Conservation (phyloP, 1,140 invertebrate genomes). For the Bombus terrestris region DNA sequence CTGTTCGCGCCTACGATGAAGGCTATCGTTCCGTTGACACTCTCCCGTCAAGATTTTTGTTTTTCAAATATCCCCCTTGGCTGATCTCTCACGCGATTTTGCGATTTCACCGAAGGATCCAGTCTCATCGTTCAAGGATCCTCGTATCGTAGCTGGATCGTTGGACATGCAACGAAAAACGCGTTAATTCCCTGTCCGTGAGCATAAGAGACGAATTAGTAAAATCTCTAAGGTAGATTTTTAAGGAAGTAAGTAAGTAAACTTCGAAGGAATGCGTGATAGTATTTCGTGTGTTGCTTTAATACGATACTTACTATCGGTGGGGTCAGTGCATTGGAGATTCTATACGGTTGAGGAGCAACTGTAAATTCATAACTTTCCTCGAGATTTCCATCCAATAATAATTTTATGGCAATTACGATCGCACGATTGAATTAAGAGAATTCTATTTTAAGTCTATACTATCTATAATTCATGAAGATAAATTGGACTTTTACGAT, state of each 20-base stretch:
- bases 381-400: background rate
- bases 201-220: background rate
- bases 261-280: background rate
- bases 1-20: conserved; percentile 75
- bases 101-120: conserved; percentile 27
- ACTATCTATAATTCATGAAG: background rate
- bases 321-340: too few relatives aligned
- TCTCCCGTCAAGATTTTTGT: conserved; percentile 65
- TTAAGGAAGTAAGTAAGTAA: background rate
- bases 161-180: background rate
- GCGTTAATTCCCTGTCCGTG: background rate
- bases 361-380: background rate
- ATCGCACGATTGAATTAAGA: background rate
- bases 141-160: background rate
- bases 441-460: background rate
- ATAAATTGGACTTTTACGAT: background rate
- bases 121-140: conserved; percentile 36
- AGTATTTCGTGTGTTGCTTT: background rate
- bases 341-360: too few relatives aligned
- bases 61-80: conserved; percentile 36
- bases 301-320: background rate
- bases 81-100: background rate
- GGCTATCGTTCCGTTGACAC: conserved; percentile 78
- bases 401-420: background rate
- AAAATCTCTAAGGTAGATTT: background rate